A percentile compares a stretch with the other conserved stretches of the same genome.
phyloP scores from a whole-genome alignment of 2,113 vertebrate genomes.

The Alexandromys fortis region DNA sequence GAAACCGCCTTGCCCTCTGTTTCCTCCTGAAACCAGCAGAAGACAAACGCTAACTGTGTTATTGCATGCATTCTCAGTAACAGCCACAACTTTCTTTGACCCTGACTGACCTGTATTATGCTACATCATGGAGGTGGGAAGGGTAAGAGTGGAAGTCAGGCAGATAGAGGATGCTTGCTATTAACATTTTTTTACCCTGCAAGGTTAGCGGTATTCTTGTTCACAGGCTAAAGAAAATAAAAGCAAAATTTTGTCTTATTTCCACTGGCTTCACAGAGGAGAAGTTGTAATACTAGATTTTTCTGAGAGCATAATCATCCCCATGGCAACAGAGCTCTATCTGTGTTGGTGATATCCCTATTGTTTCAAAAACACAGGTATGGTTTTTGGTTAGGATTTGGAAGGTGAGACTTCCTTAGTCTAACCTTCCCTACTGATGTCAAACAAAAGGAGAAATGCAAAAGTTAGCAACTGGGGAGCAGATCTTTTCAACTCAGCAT shows the following conservation, averaged over 20 bases:
- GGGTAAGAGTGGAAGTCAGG: neutral
- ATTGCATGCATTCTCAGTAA: neutral
- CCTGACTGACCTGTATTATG: constrained; percentile 50
- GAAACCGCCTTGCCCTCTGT: constrained; percentile 25
- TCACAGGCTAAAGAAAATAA: constrained; percentile 19
- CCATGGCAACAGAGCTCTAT: constrained; percentile 65
- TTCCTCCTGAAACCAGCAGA: neutral
- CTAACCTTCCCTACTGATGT: constrained; percentile 25
- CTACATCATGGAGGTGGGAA: neutral
- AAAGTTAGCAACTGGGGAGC: constrained; percentile 39
- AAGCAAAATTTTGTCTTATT: constrained; percentile 44
- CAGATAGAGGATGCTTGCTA: constrained; percentile 1
- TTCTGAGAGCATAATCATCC: constrained; percentile 12
- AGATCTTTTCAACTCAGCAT: constrained; percentile 14
- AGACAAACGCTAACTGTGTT: constrained; percentile 21
- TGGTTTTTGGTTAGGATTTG: constrained; percentile 17
- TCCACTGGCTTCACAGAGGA: constrained; percentile 25
- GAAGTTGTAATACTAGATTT: constrained; percentile 35
- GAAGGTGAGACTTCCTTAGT: constrained; percentile 46
- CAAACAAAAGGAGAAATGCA: constrained; percentile 28
- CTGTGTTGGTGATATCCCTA: constrained; percentile 28
- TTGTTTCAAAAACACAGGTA: constrained; percentile 32
- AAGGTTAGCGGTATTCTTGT: constrained; percentile 45
- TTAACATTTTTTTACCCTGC: constrained; percentile 31
- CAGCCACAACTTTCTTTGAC: neutral